A percentile compares a stretch with the other conserved stretches of the same genome.
Evolutionary conservation across 2,888 invertebrate genomes (phyloP).

Genomic region (Prosapia bicincta): DNA sequence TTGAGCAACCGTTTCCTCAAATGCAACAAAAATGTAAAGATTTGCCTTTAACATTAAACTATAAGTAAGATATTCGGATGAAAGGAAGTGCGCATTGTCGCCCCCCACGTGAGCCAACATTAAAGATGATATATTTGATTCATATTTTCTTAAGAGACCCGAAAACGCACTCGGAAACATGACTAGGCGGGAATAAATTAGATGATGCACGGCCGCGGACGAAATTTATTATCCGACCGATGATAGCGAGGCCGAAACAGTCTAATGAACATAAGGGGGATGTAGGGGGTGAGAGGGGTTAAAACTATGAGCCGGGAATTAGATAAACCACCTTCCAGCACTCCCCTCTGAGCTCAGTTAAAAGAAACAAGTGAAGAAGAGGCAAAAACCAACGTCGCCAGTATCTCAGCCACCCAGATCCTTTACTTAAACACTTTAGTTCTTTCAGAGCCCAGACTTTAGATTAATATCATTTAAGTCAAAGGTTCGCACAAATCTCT

Average conservation of each 20-base stretch:
- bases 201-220: background rate
- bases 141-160: background rate
- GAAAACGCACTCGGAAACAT: background rate
- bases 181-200: background rate
- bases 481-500: background rate
- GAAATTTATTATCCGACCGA: background rate
- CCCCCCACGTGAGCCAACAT: background rate
- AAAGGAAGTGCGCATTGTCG: background rate
- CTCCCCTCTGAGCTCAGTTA: background rate
- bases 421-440: background rate
- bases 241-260: background rate
- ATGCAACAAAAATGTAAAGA: no score
- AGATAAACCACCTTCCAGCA: background rate
- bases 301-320: background rate
- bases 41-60: no score
- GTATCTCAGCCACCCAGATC: background rate
- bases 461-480: background rate
- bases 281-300: background rate
- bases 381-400: background rate
- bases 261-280: constrained; percentile 2
- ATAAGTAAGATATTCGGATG: background rate
- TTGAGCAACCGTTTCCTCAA: no score
- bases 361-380: background rate
- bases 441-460: background rate
- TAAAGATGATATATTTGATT: constrained; percentile 7